Conservation (phyloP, 2,797 vertebrate genomes). For the Amblyopsis hoosieri region DNA sequence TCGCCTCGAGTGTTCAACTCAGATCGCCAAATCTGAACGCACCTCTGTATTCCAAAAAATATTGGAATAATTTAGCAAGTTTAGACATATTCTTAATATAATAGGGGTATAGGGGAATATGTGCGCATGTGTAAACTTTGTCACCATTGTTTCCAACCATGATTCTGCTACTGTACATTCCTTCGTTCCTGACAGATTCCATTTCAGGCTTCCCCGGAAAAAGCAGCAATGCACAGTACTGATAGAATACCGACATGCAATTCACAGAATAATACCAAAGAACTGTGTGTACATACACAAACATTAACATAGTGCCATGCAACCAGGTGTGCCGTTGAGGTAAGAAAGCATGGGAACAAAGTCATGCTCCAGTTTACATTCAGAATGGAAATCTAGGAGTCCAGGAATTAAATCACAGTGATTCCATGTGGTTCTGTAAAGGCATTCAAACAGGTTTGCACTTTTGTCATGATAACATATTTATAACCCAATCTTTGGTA, state of each 20-base stretch:
- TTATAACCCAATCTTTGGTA: slow-evolving; percentile 61
- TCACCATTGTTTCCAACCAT: neutral
- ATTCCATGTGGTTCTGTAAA: slow-evolving; percentile 51
- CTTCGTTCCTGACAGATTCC: neutral
- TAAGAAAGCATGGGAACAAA: slow-evolving; percentile 50
- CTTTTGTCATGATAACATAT: slow-evolving; percentile 32
- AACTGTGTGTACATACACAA: slow-evolving; percentile 19
- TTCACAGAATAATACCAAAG: slow-evolving; percentile 24
- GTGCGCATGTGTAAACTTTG: too few species aligned
- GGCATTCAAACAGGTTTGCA: slow-evolving; percentile 47
- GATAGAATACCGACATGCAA: slow-evolving; percentile 40
- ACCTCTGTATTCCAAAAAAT: too few species aligned
- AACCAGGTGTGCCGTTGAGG: slow-evolving; percentile 46
- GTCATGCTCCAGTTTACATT: slow-evolving; percentile 62
- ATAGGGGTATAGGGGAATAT: too few species aligned
- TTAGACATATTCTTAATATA: too few species aligned
- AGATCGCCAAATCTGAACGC: too few species aligned
- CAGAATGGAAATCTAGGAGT: slow-evolving; percentile 34
- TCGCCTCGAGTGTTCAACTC: too few species aligned
- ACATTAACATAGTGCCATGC: slow-evolving; percentile 45
- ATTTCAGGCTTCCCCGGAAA: neutral
- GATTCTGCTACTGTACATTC: too few species aligned
- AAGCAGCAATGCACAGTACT: neutral
- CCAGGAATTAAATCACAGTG: slow-evolving; percentile 65
- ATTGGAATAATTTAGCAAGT: too few species aligned